Evolutionary conservation across 2,113 vertebrate species (phyloP).

Genomic region (Gymnarchus niloticus): DNA sequence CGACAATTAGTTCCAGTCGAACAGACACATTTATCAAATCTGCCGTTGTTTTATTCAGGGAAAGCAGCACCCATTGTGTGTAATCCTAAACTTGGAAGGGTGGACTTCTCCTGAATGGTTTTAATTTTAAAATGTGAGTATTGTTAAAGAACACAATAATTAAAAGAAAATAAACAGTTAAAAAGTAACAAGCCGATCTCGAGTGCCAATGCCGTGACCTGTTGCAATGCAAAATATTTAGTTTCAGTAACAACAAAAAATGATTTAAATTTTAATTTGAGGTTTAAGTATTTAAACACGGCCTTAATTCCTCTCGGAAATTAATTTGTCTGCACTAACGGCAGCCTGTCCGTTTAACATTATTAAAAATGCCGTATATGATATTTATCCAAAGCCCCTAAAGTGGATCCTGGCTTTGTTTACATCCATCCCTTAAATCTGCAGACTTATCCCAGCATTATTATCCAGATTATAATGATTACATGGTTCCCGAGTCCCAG

Average conservation of each 20-base stretch:
- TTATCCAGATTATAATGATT: background rate
- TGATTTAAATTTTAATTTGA: background rate
- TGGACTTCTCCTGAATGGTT: background rate
- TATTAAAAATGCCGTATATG: background rate
- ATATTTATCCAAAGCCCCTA: background rate
- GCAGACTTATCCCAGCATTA: background rate
- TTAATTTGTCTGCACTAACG: background rate
- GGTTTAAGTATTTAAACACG: background rate
- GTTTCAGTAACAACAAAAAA: background rate
- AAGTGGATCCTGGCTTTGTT: background rate
- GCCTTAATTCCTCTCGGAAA: background rate
- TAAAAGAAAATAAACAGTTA: too few relatives aligned
- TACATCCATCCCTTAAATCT: slow-evolving; percentile 2
- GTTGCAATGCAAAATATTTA: too few relatives aligned
- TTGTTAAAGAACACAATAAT: background rate
- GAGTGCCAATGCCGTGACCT: background rate
- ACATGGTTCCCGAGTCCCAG: background rate
- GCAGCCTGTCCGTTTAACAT: background rate
- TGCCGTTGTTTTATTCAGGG: background rate
- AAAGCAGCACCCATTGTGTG: slow-evolving; percentile 1
- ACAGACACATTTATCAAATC: slow-evolving; percentile 10
- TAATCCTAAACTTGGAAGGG: background rate
- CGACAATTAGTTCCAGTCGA: slow-evolving; percentile 3
- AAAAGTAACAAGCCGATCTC: too few relatives aligned
- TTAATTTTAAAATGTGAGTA: background rate